Base-by-base conservation (phyloP, 1,140 invertebrate species). In the Sarcophaga peregrina region DNA sequence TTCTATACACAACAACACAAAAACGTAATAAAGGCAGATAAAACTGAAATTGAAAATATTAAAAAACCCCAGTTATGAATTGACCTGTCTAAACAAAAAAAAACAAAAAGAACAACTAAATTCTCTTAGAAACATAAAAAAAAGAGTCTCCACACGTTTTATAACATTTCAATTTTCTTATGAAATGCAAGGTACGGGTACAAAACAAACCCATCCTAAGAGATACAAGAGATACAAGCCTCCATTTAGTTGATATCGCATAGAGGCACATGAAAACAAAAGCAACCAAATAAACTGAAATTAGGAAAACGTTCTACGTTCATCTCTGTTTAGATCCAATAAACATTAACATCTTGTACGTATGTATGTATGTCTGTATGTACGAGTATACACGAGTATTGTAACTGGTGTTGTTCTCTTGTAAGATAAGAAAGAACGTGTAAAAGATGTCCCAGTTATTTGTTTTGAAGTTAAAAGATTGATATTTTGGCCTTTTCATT, bases 71-170 rank as follows among this genome's bases (percentile, higher is more conserved):
- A 20, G 62, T 20, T 68, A 25, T 68, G 62, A 68, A 68, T 68
- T 68, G 62, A 68, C 62, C 62, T 68, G 62, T 68, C 62, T 62
- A 68, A 68, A 68, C 62, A 17, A n/a, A 25, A 68, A 68, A 62
- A 37, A 37, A 37, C n/a, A 37, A 37, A 37, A 37, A 37, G 1
- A 37, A n/a, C n/a, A 68, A 68, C 13, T 7, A 5, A 58, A 58
- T 58, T 68, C 62, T 68, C 62, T 2, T 15, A 8, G 5, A 25
- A 20, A 20, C 62, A 68, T 20, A 68, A 37, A 68, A 8, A 20
- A n/a, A n/a, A n/a, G n/a, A 68, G 62, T 68, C 62, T 68, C 62
- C 62, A 68, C 62, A 68, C 62, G 62, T 68, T 68, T 68, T 68
- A 68, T n/a, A 68, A 17, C 62, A 68, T 68, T 68, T 68, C 62